Evolutionary conservation across 2,113 vertebrate genomes (phyloP).

Genomic region (Barnardius zonarius): DNA sequence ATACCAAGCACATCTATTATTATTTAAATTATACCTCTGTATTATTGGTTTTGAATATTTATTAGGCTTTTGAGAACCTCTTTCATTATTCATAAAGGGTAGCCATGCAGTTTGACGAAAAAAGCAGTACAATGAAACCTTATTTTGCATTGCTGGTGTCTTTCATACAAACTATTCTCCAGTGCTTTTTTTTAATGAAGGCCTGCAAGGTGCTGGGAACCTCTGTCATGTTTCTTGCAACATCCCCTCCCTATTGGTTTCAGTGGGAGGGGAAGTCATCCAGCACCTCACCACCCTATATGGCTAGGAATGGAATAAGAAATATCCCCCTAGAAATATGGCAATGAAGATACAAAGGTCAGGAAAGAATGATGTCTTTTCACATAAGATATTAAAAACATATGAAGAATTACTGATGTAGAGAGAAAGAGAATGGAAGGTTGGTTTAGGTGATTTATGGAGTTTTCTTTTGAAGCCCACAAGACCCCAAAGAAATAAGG

Average conservation of each 20-base stretch:
- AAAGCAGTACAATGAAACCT: constrained; percentile 21
- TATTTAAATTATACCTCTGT: constrained; percentile 58
- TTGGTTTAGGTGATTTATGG: background rate
- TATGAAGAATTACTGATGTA: background rate
- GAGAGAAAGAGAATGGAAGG: background rate
- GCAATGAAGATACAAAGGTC: constrained; percentile 24
- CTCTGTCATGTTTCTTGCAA: background rate
- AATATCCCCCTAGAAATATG: background rate
- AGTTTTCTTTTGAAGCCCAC: background rate
- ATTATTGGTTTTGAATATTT: constrained; percentile 66
- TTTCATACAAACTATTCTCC: background rate
- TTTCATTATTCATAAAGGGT: constrained; percentile 66
- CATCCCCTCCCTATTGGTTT: background rate
- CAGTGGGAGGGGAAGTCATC: background rate
- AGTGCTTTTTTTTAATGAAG: background rate
- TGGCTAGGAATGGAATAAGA: background rate
- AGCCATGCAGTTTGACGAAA: background rate
- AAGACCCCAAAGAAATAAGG: background rate
- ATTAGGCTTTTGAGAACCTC: constrained; percentile 58
- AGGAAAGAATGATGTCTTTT: background rate
- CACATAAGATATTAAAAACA: background rate
- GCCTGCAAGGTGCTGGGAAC: background rate
- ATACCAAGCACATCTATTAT: constrained; percentile 33
- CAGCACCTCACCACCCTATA: background rate
- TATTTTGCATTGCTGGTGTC: background rate